Evolutionary conservation across 2,888 invertebrate genomes (phyloP).

Genomic region (Tetranychus truncatus): DNA sequence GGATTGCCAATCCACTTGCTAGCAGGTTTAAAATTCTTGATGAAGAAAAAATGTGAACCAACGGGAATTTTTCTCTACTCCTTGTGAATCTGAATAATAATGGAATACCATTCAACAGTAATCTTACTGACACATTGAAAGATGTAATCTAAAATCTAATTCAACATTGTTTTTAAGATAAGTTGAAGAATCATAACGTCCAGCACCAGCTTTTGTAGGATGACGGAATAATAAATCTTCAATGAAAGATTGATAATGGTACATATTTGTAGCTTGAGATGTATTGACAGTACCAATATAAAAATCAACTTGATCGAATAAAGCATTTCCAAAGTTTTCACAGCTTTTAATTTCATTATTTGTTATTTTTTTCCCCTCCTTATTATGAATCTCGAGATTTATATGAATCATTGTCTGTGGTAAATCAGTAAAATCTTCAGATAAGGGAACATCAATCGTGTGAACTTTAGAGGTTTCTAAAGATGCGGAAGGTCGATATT

Average conservation of each 20-base stretch:
- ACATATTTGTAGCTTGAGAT: neutral
- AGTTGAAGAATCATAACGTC: neutral
- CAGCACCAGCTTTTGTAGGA: neutral
- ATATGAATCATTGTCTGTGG: neutral
- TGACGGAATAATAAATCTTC: neutral
- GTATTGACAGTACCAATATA: neutral
- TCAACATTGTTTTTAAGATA: neutral
- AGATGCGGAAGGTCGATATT: neutral
- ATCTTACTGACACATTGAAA: neutral
- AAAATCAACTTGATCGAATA: neutral
- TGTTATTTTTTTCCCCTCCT: neutral
- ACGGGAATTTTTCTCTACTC: neutral
- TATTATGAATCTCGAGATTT: neutral
- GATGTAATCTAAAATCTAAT: neutral
- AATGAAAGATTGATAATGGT: conserved; percentile 4
- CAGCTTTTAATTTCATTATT: neutral
- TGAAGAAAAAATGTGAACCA: neutral
- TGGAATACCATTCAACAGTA: neutral
- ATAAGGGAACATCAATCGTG: neutral
- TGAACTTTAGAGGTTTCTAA: neutral
- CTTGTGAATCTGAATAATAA: neutral
- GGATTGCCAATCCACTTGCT: neutral
- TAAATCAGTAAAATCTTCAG: conserved; percentile 5
- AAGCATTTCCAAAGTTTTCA: neutral
- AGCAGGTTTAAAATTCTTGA: neutral